These are phyloP conservation scores for Phrynosoma blainvillii DNA, from an alignment of 2,113 vertebrate species.

Conservation along the genomic window DNA sequence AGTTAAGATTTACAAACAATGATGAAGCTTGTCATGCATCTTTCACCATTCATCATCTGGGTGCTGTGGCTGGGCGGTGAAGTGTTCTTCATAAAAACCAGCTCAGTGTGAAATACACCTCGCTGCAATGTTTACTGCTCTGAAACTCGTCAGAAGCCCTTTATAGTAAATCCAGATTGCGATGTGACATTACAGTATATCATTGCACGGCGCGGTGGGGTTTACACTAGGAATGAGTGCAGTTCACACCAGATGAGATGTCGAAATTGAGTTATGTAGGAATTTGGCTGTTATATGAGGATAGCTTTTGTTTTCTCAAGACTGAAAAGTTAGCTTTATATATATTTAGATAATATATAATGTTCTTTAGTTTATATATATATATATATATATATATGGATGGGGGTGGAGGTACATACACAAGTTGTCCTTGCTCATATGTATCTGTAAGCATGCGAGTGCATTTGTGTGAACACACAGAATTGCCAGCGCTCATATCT, in stretches of 20 bases:
- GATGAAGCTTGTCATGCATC: constrained; percentile 99
- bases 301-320: constrained; percentile 86
- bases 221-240: constrained; percentile 86
- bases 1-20: constrained; percentile 99
- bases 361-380: constrained; percentile 55
- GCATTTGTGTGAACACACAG: background rate
- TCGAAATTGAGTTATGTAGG: constrained; percentile 94
- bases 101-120: constrained; percentile 99
- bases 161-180: constrained; percentile 97
- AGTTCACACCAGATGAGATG: constrained; percentile 94
- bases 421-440: fast-evolving
- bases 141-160: constrained; percentile 96
- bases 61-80: constrained; percentile 92
- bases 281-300: constrained; percentile 92
- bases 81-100: constrained; percentile 99
- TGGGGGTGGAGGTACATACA: constrained; percentile 35
- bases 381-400: constrained; percentile 69
- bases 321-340: constrained; percentile 85
- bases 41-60: constrained; percentile 98
- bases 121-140: constrained; percentile 97
- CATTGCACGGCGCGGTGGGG: constrained; percentile 85
- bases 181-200: constrained; percentile 99
- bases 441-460: background rate
- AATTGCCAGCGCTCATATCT: background rate
- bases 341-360: constrained; percentile 65